Evolutionary conservation across 2,113 vertebrate species (phyloP).

Genomic region (Sylvietta virens): DNA sequence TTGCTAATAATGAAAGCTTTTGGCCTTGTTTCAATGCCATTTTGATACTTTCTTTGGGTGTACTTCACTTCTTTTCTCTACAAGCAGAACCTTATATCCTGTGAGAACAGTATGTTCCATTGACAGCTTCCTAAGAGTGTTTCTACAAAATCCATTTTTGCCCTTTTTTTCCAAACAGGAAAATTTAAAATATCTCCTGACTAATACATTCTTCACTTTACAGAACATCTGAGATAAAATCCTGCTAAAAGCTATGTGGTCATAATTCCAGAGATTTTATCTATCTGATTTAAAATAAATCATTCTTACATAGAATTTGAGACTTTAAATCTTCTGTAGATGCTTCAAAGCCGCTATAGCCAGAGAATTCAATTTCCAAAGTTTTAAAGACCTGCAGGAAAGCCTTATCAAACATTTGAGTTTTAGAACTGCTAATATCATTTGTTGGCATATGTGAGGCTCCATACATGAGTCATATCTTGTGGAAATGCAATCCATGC

Average conservation of each 20-base stretch:
- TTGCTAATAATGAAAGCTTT: slow-evolving; percentile 9
- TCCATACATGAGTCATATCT: not conserved
- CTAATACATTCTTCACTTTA: not conserved
- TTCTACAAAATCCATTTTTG: slow-evolving; percentile 4
- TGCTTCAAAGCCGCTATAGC: not conserved
- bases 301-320: not conserved
- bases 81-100: not conserved
- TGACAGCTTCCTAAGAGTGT: not conserved
- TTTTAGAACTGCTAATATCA: not conserved
- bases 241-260: not conserved
- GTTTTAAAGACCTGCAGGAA: not conserved
- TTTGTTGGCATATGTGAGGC: not conserved
- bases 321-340: not conserved
- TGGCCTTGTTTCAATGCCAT: slow-evolving; percentile 39
- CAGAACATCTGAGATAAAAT: not conserved
- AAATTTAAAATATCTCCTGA: not conserved
- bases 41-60: slow-evolving; percentile 4
- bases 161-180: not conserved
- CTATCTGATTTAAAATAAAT: not conserved
- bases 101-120: not conserved
- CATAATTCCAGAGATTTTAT: not conserved
- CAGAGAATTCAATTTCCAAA: not conserved
- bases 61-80: slow-evolving; percentile 2
- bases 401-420: not conserved
- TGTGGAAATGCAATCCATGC: not conserved